phyloP scores from a whole-genome alignment of 2,797 vertebrate species.

The Falco cherrug region DNA sequence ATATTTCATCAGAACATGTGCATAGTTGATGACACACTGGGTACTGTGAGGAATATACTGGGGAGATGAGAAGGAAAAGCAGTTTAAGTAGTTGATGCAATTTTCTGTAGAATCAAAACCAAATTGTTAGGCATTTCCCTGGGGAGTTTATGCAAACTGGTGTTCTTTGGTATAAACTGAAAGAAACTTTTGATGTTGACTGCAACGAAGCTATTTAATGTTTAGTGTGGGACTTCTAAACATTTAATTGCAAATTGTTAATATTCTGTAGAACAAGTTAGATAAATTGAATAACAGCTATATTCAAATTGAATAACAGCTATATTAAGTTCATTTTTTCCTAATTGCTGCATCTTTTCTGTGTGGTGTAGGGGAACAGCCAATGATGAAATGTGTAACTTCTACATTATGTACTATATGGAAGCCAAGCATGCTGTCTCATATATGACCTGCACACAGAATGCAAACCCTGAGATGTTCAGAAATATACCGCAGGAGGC shows the following conservation, averaged over 20 bases:
- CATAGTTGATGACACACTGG: neutral
- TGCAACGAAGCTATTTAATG: neutral
- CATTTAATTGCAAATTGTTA: neutral
- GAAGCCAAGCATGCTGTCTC: conserved; percentile 87
- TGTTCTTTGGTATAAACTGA: neutral
- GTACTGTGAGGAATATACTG: neutral
- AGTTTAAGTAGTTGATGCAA: neutral
- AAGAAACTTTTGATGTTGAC: neutral
- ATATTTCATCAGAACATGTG: neutral
- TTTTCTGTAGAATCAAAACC: neutral
- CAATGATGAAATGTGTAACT: conserved; percentile 97
- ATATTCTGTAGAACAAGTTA: neutral
- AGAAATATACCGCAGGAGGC: conserved; percentile 88
- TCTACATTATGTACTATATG: conserved; percentile 99
- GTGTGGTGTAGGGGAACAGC: conserved; percentile 84
- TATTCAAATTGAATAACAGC: neutral
- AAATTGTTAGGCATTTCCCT: neutral
- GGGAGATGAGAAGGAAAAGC: neutral
- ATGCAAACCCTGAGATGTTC: conserved; percentile 83
- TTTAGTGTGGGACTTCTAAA: neutral
- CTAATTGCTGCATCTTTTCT: neutral
- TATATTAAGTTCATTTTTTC: neutral
- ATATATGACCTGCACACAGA: conserved; percentile 90
- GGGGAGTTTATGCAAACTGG: neutral
- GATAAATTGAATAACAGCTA: neutral